Percentiles rank a stretch among this genome's conserved stretches.
Conservation (phyloP, 1,140 invertebrate species). For the Orchestia grillus region DNA sequence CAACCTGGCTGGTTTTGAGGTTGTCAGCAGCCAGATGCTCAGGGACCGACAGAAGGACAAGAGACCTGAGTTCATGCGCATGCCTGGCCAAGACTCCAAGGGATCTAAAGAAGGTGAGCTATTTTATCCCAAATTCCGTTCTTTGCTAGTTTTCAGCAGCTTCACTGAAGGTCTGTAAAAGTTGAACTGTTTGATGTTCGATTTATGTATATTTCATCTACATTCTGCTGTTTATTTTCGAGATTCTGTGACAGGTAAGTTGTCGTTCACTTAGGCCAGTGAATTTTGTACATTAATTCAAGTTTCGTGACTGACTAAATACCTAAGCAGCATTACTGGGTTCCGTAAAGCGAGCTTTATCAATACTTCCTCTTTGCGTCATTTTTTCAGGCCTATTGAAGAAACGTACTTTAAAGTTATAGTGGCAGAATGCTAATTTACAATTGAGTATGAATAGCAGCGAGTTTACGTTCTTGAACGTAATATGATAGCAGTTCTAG, state of each 20-base stretch:
- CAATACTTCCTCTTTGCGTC: too few species aligned
- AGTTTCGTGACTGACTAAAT: too few species aligned
- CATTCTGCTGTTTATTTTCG: not conserved
- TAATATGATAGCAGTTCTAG: too few species aligned
- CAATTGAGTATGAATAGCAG: too few species aligned
- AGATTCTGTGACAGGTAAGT: not conserved
- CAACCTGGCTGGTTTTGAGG: slow-evolving; percentile 35
- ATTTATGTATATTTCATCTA: not conserved
- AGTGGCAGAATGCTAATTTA: too few species aligned
- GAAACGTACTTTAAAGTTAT: too few species aligned
- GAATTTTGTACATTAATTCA: not conserved
- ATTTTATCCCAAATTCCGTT: not conserved
- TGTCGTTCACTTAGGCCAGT: not conserved
- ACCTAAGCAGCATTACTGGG: too few species aligned
- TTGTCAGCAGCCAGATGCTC: not conserved
- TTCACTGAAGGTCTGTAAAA: not conserved
- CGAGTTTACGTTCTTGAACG: too few species aligned
- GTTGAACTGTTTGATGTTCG: not conserved
- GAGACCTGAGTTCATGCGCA: not conserved
- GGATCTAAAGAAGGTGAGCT: not conserved
- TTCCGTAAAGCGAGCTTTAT: too few species aligned
- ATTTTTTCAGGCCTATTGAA: too few species aligned
- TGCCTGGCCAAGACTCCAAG: not conserved
- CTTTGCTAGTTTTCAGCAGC: not conserved
- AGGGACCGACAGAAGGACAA: not conserved